Base-by-base conservation (phyloP, 1,140 invertebrate species). In the Drosophila cardini region DNA sequence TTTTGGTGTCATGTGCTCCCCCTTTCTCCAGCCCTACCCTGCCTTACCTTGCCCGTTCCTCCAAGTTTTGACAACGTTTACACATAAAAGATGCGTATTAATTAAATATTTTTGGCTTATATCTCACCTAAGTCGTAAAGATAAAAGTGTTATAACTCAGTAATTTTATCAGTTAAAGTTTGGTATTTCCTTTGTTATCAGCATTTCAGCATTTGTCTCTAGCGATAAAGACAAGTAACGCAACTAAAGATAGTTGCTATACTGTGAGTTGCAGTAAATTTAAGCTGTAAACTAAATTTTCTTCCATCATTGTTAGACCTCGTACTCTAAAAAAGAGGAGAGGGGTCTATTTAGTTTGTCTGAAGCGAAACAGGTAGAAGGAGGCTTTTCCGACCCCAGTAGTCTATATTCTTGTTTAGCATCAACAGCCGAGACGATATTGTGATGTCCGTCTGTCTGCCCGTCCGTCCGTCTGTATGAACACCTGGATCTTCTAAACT, bases 1-100 rank as follows among this genome's bases (percentile, higher is more conserved):
- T 57, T 76, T 52, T 85, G 81, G 81, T 83, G 68, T 80, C 56
- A 60, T 83, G 80, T 83, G 77, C 56, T 56, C 45, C 40, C 72
- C 36, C 5, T 26, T 26, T 38, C 9, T 15, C 52, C 45, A 16
- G 32, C 60, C 62, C 16, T 9, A 18, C 32, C 53, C 26, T 9
- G 32, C 42, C 48, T 9, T n/a, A 18, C 5, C 26, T 21, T 32
- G 18, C 52, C 18, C 30, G 30, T 65, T 80, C 46, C 16, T 26
- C 4, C 53, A 52, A 64, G 21, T 21, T 30, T 9, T 42, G 32
- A 56, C 13, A 74, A 46, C 43, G 30, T 52, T 21, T 63, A 36
- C 21, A 42, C 36, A 21, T 50, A 45, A 21, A 7, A 46, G 36
- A 68, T 79, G 72, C 80, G 72, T 48, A 67, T 70, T 58, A 56